phyloP scores from a whole-genome alignment of 35 echinoderm and acorn worm species.

The Ptychodera flava region DNA sequence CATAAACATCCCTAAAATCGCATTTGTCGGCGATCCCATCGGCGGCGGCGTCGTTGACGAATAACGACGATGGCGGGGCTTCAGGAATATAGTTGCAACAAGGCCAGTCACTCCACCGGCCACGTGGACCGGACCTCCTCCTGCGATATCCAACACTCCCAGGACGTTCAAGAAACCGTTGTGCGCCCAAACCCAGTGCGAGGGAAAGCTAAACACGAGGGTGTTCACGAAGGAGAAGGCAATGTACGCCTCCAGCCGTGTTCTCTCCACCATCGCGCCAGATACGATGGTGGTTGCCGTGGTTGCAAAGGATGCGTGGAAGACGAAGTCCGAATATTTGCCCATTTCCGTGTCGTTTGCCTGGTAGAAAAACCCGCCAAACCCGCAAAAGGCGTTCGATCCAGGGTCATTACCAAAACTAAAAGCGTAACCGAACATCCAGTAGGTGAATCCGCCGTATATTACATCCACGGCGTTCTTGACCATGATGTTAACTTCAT shows the following conservation, averaged over 20 bases:
- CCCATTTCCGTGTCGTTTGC: not conserved
- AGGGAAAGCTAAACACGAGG: not conserved
- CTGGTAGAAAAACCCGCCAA: not conserved
- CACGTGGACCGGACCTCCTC: not conserved
- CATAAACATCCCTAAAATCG: not conserved
- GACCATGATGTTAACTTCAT: not conserved
- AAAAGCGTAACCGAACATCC: not conserved
- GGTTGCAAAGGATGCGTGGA: not conserved
- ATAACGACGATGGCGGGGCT: not conserved
- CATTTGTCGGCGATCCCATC: not conserved
- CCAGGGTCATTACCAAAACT: not conserved
- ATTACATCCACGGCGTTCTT: not conserved
- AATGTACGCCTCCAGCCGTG: not conserved
- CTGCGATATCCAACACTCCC: not conserved
- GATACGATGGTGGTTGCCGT: not conserved
- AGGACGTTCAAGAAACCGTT: not conserved
- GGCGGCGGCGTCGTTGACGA: not conserved
- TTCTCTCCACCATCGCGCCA: not conserved
- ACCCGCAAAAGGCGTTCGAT: not conserved
- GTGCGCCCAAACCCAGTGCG: not conserved
- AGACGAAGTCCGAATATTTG: constrained; percentile 43
- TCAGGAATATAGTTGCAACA: not conserved
- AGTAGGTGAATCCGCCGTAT: not conserved
- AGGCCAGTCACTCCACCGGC: not conserved
- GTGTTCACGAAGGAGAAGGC: not conserved